Conservation (phyloP, 2,113 vertebrate genomes). For the Sclerurus mexicanus region DNA sequence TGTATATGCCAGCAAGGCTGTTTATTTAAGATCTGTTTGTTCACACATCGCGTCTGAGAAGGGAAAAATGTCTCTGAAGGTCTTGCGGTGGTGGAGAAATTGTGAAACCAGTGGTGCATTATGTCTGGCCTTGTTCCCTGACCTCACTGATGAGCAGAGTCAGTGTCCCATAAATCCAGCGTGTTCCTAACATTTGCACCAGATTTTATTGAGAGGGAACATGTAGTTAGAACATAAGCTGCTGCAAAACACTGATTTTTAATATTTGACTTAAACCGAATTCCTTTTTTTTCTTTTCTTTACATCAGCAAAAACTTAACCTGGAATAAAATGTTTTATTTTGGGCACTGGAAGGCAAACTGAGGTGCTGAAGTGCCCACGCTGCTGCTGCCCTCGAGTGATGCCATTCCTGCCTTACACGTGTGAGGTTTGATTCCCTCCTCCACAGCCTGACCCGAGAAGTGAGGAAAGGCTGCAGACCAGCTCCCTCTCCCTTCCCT, state of each 20-base stretch:
- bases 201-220: background rate
- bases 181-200: background rate
- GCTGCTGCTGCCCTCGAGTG: background rate
- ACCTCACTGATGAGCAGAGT: background rate
- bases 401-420: background rate
- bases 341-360: accelerated
- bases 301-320: background rate
- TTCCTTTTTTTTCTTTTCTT: background rate
- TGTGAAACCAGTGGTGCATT: background rate
- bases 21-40: background rate
- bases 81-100: background rate
- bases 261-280: background rate
- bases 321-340: background rate
- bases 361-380: background rate
- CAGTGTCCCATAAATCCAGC: background rate
- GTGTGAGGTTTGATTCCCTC: background rate
- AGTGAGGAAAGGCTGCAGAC: accelerated
- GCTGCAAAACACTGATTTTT: background rate
- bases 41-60: accelerated
- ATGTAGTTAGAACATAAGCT: accelerated
- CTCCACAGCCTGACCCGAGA: background rate
- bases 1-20: conserved; percentile 55
- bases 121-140: background rate
- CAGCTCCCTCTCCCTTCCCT: background rate
- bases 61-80: background rate